Percentiles rank a stretch among this genome's conserved stretches.
These are phyloP conservation scores for Deilephila porcellus DNA, from an alignment of 2,888 invertebrate genomes.

Conservation along the genomic window DNA sequence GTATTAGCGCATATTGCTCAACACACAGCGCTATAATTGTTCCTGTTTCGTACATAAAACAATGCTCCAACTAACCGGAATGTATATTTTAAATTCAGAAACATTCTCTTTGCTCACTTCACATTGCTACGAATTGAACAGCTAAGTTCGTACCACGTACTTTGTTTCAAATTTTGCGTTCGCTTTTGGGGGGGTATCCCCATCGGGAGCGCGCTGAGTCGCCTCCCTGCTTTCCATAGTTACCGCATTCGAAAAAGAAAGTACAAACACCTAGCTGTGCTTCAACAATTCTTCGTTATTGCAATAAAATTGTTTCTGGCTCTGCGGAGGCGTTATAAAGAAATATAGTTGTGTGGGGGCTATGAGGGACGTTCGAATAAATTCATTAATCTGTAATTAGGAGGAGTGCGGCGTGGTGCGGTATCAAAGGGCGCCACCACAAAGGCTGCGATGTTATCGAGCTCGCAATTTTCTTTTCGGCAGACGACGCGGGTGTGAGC, in stretches of 20 bases:
- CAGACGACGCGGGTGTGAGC: conserved; percentile 42
- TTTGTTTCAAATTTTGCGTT: conserved; percentile 25
- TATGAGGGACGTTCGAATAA: conserved; percentile 47
- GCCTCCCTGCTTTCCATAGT: conserved; percentile 20
- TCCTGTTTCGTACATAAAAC: conserved; percentile 8
- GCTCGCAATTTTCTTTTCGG: conserved; percentile 69
- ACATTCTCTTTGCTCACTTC: conserved; percentile 25
- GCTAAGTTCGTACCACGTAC: conserved; percentile 25
- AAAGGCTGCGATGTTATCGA: conserved; percentile 72
- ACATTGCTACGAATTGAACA: conserved; percentile 23
- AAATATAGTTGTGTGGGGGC: conserved; percentile 23
- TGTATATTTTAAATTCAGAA: conserved; percentile 23
- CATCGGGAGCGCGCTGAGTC: conserved; percentile 16
- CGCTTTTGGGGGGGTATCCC: conserved; percentile 20
- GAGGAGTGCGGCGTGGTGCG: conserved; percentile 59
- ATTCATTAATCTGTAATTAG: conserved; percentile 81
- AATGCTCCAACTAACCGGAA: conserved; percentile 7
- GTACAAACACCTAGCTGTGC: conserved; percentile 11
- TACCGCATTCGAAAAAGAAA: conserved; percentile 25
- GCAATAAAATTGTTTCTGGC: neutral
- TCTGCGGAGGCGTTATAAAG: conserved; percentile 1
- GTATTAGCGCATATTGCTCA: neutral
- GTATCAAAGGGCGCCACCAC: conserved; percentile 67
- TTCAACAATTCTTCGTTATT: conserved; percentile 16
- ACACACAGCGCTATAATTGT: neutral